Conservation (phyloP, 2,888 invertebrate species). For the Phalera bucephala region DNA sequence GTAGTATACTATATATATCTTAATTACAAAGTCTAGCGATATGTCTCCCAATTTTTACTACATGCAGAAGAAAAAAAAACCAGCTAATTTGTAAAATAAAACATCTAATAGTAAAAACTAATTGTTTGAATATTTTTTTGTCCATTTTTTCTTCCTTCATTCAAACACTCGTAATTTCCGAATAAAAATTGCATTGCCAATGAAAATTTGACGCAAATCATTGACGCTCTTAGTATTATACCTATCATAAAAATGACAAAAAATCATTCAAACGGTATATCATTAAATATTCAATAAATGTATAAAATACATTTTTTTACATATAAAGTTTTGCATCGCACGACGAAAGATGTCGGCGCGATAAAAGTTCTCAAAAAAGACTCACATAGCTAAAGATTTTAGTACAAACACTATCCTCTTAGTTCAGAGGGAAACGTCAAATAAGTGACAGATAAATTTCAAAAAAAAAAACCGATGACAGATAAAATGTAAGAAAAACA, state of each 20-base stretch:
- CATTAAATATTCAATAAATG: conserved; percentile 63
- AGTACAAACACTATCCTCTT: conserved; percentile 43
- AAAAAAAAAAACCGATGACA: background rate
- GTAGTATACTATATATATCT: conserved; percentile 31
- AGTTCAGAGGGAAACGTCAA: conserved; percentile 17
- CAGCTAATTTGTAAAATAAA: conserved; percentile 56
- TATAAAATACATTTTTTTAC: conserved; percentile 74
- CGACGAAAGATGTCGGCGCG: conserved; percentile 42
- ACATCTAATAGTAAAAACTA: conserved; percentile 34
- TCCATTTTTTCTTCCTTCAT: too few species aligned
- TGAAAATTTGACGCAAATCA: too few species aligned
- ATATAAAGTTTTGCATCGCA: conserved; percentile 69
- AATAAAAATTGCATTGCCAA: too few species aligned
- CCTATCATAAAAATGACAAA: too few species aligned
- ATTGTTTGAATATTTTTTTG: conserved; percentile 12
- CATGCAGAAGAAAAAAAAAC: conserved; percentile 57
- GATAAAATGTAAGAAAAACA: background rate
- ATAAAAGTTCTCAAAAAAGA: conserved; percentile 78
- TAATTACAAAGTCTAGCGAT: conserved; percentile 74
- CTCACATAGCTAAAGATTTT: conserved; percentile 35
- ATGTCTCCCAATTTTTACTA: conserved; percentile 77
- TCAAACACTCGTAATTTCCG: too few species aligned
- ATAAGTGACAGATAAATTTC: conserved; percentile 2
- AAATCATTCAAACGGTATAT: conserved; percentile 30
- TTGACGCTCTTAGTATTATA: too few species aligned